Evolutionary conservation across 2,888 invertebrate species (phyloP), one percentile per base, ranked within the genome.

Genomic region (Lutraria lutraria): DNA sequence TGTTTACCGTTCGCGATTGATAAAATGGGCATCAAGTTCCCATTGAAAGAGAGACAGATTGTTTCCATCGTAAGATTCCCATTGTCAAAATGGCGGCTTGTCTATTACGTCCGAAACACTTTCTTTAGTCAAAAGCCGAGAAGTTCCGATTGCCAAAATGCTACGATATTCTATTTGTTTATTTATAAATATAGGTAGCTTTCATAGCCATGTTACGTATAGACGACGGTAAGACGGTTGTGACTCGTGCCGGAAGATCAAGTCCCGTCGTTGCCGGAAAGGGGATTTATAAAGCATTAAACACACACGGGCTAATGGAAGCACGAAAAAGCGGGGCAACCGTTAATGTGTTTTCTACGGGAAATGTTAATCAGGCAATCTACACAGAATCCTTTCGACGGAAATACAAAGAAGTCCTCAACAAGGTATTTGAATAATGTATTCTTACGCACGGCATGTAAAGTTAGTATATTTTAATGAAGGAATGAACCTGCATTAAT

Each of bases 231-330:
- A 19, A 21, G 4, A 88, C 88, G 3, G 63, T 88, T 13, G 60
- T 88, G 19, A 81, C 88, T 29, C 63, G 88, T 15, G 80, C 88
- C 0, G 88, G 81, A 68, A 84, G 88, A 72, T 19, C 60, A 21
- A 80, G 53, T 63, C 79, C 68, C 4, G 4, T 19, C 6, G 63
- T 84, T 8, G 53, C 60, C 15, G 88, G 88, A 31, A 80, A 72
- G 19, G 84, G 85, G 0, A 16, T 88, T 43, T 83, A 87, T 31
- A 83, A 83, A 31, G 13, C 4, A 13, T 21, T 87, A 19, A 76
- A 83, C 0, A 13, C 29, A 1, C 43, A 83, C n/a, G 83, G 53
- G 29, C n/a, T 83, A 13, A 15, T 60, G 16, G 43, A 54, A 25
- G 83, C 87, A 10, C 13, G 15, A 76, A 31, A 31, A 2, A 15